A percentile compares a stretch with the other conserved stretches of the same genome.
Evolutionary conservation across 2,888 invertebrate species (phyloP).

Genomic region (Morpho deidamia): DNA sequence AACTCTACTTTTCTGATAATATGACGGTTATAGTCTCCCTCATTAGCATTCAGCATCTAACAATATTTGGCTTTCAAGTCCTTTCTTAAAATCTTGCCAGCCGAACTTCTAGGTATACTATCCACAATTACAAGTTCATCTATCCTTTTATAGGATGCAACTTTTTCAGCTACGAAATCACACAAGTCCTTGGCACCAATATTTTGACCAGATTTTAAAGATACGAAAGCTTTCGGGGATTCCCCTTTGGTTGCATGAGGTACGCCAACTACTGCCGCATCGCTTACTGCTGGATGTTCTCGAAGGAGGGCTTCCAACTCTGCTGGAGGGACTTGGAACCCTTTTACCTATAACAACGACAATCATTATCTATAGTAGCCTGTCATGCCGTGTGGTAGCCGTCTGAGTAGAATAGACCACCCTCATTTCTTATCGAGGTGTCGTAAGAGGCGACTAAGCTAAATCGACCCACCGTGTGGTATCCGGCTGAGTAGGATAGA

Average conservation of each 20-base stretch:
- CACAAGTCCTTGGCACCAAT: conserved; percentile 75
- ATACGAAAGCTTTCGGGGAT: conserved; percentile 87
- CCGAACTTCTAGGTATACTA: conserved; percentile 84
- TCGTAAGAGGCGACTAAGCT: too few species aligned
- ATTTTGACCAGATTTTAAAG: conserved; percentile 51
- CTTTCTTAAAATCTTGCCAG: conserved; percentile 87
- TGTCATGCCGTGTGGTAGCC: too few species aligned
- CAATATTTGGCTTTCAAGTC: conserved; percentile 70
- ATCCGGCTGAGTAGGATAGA: too few species aligned
- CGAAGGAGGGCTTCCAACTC: conserved; percentile 89
- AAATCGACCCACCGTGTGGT: too few species aligned
- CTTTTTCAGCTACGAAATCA: conserved; percentile 81
- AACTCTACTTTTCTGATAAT: too few species aligned
- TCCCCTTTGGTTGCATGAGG: conserved; percentile 85
- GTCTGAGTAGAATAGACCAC: too few species aligned
- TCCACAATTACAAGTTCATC: conserved; percentile 82
- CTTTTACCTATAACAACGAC: conserved; percentile 73
- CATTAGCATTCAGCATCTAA: conserved; percentile 20
- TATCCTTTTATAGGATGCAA: conserved; percentile 87
- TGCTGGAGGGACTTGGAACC: conserved; percentile 91
- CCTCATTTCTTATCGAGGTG: too few species aligned
- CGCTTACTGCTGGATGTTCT: conserved; percentile 84
- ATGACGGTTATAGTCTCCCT: too few species aligned
- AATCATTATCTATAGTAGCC: background rate
- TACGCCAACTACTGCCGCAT: conserved; percentile 91